Conservation (phyloP, 2,888 invertebrate genomes). For the Lutraria lutraria region DNA sequence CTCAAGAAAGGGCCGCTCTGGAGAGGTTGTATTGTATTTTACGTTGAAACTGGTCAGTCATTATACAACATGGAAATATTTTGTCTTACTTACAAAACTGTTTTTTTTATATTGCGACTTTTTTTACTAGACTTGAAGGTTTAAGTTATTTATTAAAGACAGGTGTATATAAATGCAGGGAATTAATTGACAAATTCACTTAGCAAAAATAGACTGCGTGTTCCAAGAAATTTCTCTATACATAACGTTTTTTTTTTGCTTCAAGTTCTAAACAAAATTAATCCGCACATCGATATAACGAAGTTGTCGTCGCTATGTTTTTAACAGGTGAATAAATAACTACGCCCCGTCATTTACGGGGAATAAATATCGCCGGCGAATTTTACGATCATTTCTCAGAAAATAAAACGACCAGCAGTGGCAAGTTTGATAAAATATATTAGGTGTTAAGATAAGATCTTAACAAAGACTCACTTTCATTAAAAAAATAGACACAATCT, state of each 20-base stretch:
- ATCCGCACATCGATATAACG: not conserved
- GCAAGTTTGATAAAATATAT: conserved; percentile 41
- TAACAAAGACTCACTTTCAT: conserved; percentile 43
- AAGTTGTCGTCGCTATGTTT: conserved; percentile 28
- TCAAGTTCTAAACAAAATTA: not conserved
- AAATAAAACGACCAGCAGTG: conserved; percentile 50
- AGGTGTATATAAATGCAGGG: not conserved
- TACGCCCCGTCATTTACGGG: conserved; percentile 42
- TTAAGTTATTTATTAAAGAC: not conserved
- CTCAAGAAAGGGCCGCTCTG: too few relatives aligned
- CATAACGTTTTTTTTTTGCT: not conserved
- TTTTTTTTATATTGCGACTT: too few relatives aligned
- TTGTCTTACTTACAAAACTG: too few relatives aligned
- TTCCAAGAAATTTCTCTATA: not conserved
- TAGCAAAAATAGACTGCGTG: not conserved
- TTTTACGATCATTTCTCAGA: conserved; percentile 55
- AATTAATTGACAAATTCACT: not conserved
- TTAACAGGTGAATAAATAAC: conserved; percentile 57
- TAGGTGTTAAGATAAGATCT: conserved; percentile 30
- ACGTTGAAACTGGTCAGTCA: too few relatives aligned
- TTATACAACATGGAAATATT: too few relatives aligned
- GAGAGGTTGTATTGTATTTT: too few relatives aligned
- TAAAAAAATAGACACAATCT: conserved; percentile 3
- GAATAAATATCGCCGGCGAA: conserved; percentile 47
- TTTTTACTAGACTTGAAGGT: too few relatives aligned